These are phyloP conservation scores for Drosophila elegans DNA, from an alignment of 1,140 invertebrate species.

Conservation along the genomic window DNA sequence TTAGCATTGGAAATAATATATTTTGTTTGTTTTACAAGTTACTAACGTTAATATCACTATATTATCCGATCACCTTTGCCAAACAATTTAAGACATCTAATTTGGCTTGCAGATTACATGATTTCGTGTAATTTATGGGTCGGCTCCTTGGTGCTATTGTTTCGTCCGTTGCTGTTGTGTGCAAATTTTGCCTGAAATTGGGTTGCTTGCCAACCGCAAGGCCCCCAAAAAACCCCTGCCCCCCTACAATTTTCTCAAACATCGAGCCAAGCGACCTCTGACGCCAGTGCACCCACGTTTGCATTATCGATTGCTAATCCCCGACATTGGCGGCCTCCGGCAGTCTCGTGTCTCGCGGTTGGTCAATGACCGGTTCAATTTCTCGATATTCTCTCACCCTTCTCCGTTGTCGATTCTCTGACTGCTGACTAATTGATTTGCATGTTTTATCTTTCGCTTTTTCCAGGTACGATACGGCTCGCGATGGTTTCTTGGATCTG, in stretches of 20 bases:
- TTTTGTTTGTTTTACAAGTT: not conserved
- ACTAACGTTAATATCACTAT: not conserved
- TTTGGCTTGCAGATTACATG: slow-evolving; percentile 4
- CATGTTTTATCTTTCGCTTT: slow-evolving; percentile 13
- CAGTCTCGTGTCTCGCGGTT: slow-evolving; percentile 35
- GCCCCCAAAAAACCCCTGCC: not conserved
- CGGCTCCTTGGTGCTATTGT: slow-evolving; percentile 3
- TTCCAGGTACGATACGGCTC: slow-evolving; percentile 94
- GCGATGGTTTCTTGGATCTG: slow-evolving; percentile 94
- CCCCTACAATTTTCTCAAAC: slow-evolving; percentile 7
- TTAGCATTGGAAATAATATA: slow-evolving; percentile 3
- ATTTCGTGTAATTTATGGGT: slow-evolving; percentile 9
- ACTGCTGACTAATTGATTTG: slow-evolving; percentile 31
- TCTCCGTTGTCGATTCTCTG: not conserved
- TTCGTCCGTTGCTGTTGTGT: slow-evolving; percentile 12
- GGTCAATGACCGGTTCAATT: slow-evolving; percentile 43
- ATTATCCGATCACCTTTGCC: not conserved
- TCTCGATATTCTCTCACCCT: slow-evolving; percentile 7
- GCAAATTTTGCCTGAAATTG: slow-evolving; percentile 56
- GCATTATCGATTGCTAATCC: slow-evolving; percentile 64
- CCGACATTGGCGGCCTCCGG: slow-evolving; percentile 33
- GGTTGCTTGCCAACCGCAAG: slow-evolving; percentile 31
- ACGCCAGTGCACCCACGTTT: slow-evolving; percentile 49
- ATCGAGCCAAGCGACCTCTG: slow-evolving; percentile 50
- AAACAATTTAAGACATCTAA: not conserved